Conservation (phyloP, 1,140 invertebrate genomes). For the Cotesia vestalis region DNA sequence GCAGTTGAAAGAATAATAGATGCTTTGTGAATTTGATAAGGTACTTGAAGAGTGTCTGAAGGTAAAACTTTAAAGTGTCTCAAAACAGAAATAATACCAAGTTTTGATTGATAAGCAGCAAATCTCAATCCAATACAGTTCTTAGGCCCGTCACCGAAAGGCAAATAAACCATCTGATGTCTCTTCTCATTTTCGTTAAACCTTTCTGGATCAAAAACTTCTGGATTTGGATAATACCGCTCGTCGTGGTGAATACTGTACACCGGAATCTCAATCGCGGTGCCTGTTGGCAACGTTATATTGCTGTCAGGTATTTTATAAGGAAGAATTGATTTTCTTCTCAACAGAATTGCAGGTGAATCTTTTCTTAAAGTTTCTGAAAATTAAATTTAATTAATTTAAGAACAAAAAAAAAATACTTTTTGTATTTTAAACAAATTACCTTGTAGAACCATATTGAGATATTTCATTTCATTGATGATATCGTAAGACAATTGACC, state of each 20-base stretch:
- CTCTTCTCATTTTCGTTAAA: constrained; percentile 56
- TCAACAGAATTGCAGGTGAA: constrained; percentile 62
- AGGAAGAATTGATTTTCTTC: constrained; percentile 55
- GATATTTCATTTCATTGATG: constrained; percentile 49
- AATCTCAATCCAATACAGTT: constrained; percentile 48
- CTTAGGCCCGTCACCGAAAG: constrained; percentile 69
- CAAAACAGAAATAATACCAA: constrained; percentile 27
- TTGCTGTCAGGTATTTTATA: constrained; percentile 60
- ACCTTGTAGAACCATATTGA: constrained; percentile 39
- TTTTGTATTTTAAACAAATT: not conserved
- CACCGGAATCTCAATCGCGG: constrained; percentile 55
- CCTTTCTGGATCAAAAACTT: constrained; percentile 61
- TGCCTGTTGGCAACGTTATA: constrained; percentile 56
- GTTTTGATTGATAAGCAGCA: constrained; percentile 28
- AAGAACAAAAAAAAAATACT: not conserved
- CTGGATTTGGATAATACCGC: constrained; percentile 49
- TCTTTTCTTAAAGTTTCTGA: constrained; percentile 67
- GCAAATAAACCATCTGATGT: constrained; percentile 64
- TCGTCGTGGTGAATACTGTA: constrained; percentile 70
- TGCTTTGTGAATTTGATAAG: constrained; percentile 18
- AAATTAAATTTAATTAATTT: not conserved
- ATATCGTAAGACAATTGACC: constrained; percentile 48
- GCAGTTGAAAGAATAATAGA: not conserved
- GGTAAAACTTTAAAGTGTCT: constrained; percentile 30
- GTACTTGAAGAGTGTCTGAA: not conserved